Evolutionary conservation across 37 sponge, comb jelly and placozoan genomes (phyloP), one percentile per base, ranked within the genome.

Genomic region (Aphrocallistes beatrix): DNA sequence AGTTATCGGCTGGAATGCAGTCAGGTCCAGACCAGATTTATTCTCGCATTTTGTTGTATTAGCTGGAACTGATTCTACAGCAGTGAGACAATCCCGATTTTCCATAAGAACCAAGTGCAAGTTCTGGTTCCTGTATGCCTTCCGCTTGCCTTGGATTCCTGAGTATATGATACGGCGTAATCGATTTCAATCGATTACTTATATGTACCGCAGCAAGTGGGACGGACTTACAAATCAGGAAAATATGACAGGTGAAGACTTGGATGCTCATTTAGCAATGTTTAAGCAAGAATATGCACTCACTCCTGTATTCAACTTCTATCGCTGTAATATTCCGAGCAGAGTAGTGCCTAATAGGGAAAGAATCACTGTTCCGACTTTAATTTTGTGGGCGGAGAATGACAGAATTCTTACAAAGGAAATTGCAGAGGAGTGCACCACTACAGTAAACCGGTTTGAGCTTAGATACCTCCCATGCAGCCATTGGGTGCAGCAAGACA

Each of bases 231-330:
- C n/a, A 32, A 86, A 86, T 50, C 81, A 40, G 37, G 89, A 83
- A 28, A 40, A 49, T 38, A 90, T 94, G 39, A 38, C 90, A 85
- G 82, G 88, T 6, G 90, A 90, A 10, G 82, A 91, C 1, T 19
- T 94, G 45, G 91, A 91, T 82, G 89, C 91, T 0, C 88, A 88
- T 87, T 88, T 90, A 81, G 88, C 84, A 82, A 88, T 86, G 37
- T 94, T 94, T 83, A 87, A 88, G 37, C 88, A 89, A 49, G 87
- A 89, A 6, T 84, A 90, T 16, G 92, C 88, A 1, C 86, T 91
- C 37, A 91, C 94, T 50, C 88, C 87, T 23, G 83, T 92, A 36
- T 88, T 94, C 51, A 94, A 94, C 82, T 94, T 90, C 75, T 89
- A 90, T 45, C 85, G 94, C 1, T 81, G 16, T 0, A 85, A 40